Conservation (phyloP, 2,888 invertebrate genomes). For the Polia nebulosa region DNA sequence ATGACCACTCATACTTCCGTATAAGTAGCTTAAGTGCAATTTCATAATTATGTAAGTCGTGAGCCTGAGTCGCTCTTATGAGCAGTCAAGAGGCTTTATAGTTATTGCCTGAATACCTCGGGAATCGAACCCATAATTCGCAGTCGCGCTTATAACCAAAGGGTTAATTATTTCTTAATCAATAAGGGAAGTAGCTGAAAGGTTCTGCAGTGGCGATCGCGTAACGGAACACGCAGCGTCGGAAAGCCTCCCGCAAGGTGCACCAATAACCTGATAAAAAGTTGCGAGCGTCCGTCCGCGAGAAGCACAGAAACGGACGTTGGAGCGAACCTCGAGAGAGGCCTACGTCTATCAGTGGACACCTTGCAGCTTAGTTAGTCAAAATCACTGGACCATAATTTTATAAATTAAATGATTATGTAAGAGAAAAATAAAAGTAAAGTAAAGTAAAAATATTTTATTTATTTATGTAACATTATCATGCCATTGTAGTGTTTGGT, state of each 20-base stretch:
- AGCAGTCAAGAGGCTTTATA: too few species aligned
- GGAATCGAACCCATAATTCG: too few species aligned
- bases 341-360: not conserved
- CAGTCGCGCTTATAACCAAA: too few species aligned
- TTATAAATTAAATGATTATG: not conserved
- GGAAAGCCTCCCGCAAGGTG: not conserved
- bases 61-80: too few species aligned
- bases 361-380: not conserved
- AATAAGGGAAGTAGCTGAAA: not conserved
- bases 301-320: not conserved
- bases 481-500: conserved; percentile 92
- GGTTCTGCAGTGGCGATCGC: not conserved
- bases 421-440: not conserved
- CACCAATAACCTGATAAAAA: not conserved
- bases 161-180: too few species aligned
- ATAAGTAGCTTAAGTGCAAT: too few species aligned
- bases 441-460: not conserved
- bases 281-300: not conserved
- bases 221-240: not conserved
- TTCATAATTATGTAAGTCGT: too few species aligned
- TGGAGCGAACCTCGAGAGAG: not conserved
- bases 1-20: too few species aligned
- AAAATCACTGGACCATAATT: not conserved
- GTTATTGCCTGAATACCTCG: too few species aligned
- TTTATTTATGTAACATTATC: conserved; percentile 78